phyloP scores from a whole-genome alignment of 2,113 vertebrate species.

The Pterocles burchelli region DNA sequence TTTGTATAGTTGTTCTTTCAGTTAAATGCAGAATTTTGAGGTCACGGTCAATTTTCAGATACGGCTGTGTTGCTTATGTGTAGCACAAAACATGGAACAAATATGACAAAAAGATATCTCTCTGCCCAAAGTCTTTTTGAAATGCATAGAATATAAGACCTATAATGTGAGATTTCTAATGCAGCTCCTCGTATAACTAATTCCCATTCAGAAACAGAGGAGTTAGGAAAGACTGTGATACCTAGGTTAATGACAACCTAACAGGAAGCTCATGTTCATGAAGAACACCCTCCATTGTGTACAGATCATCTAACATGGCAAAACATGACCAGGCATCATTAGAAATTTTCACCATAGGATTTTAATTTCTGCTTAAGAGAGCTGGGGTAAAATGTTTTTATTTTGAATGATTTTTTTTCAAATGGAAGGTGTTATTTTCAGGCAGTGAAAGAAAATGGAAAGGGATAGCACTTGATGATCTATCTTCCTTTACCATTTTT shows the following conservation, averaged over 20 bases:
- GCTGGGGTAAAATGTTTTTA: fast-evolving
- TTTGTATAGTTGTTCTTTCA: neutral
- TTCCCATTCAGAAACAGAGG: neutral
- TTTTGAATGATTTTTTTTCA: neutral
- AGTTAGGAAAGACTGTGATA: neutral
- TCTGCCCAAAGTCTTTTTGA: neutral
- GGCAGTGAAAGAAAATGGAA: neutral
- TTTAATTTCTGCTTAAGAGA: neutral
- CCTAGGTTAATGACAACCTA: neutral
- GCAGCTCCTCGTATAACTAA: neutral
- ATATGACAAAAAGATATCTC: neutral
- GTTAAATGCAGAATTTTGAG: neutral
- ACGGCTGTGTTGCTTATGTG: neutral
- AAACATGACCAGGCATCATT: neutral
- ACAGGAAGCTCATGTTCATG: fast-evolving
- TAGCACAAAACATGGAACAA: neutral
- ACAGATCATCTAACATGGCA: neutral
- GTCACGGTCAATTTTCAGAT: neutral
- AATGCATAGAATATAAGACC: neutral
- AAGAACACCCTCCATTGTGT: neutral
- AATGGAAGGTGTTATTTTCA: neutral
- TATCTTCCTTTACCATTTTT: neutral
- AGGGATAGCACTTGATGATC: neutral
- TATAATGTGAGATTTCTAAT: neutral
- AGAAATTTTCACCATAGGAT: neutral